These are phyloP conservation scores for Mixornis gularis DNA, from an alignment of 2,113 vertebrate genomes.

Conservation along the genomic window DNA sequence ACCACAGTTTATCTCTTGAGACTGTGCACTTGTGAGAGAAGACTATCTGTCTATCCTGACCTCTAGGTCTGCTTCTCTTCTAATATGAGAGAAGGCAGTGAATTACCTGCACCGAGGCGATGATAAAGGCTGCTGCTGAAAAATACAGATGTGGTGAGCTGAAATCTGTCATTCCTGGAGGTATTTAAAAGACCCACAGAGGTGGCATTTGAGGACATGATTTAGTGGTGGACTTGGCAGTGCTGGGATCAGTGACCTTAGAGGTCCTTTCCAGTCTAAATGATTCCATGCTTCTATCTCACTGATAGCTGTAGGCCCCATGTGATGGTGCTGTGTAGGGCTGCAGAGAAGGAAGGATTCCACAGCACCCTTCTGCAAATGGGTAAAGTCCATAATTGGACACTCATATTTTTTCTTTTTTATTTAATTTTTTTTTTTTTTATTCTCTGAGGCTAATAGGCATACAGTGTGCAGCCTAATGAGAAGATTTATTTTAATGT, in stretches of 20 bases:
- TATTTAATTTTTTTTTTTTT: neutral
- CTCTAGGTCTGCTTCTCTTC: neutral
- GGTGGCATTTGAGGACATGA: neutral
- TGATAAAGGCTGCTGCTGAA: neutral
- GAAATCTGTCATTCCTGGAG: neutral
- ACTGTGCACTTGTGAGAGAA: neutral
- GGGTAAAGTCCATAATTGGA: neutral
- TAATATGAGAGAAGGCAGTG: accelerated
- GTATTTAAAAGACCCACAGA: neutral
- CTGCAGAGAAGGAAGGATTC: neutral
- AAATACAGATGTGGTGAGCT: neutral
- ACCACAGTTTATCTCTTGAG: neutral
- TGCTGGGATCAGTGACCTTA: neutral
- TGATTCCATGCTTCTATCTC: neutral
- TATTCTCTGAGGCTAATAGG: neutral
- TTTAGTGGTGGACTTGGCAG: neutral
- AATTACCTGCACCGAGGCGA: neutral
- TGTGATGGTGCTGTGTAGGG: neutral
- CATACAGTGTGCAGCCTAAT: neutral
- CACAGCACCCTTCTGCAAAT: no score
- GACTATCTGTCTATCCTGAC: no score
- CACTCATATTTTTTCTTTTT: accelerated
- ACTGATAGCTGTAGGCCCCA: neutral
- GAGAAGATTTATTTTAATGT: neutral
- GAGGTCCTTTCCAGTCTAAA: neutral